Evolutionary conservation across 2,113 vertebrate species (phyloP).

Genomic region (Chrysochloris asiatica): DNA sequence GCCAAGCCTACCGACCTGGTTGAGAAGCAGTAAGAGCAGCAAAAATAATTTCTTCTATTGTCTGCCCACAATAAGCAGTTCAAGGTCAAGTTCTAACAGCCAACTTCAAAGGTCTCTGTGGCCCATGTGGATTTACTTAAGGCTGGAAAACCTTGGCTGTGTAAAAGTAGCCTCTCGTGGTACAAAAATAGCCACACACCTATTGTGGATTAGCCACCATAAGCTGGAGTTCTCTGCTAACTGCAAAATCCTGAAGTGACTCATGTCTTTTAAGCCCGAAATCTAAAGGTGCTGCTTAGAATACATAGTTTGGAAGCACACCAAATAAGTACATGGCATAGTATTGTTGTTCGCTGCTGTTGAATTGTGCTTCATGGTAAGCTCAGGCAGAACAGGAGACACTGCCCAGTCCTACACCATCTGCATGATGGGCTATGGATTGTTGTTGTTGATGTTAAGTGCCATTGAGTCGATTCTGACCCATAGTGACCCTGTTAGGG

Average conservation of each 20-base stretch:
- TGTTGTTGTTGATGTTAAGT: too few species aligned
- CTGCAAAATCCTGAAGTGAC: not conserved
- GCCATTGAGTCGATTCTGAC: too few species aligned
- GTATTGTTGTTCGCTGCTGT: not conserved
- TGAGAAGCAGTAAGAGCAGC: conserved; percentile 3
- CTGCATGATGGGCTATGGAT: not conserved
- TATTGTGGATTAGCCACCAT: not conserved
- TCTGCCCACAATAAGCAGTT: not conserved
- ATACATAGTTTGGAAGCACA: not conserved
- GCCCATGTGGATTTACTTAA: conserved; percentile 3
- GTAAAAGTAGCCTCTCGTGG: not conserved
- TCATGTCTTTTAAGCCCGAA: conserved; percentile 2
- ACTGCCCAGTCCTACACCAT: not conserved
- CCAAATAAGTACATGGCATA: not conserved
- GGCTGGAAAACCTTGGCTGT: not conserved
- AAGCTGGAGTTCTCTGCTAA: not conserved
- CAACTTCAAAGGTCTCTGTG: not conserved
- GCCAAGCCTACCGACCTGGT: not conserved
- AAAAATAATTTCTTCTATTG: not conserved
- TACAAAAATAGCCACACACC: conserved; percentile 26
- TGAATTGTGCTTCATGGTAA: not conserved
- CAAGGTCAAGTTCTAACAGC: not conserved
- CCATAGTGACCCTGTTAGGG: too few species aligned
- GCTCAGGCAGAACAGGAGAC: not conserved
- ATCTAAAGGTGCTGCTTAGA: not conserved